Percentiles rank a stretch among this genome's conserved stretches.
Evolutionary conservation across 64 coral and sea anemone species (phyloP).

Genomic region (Pachyseris speciosa): DNA sequence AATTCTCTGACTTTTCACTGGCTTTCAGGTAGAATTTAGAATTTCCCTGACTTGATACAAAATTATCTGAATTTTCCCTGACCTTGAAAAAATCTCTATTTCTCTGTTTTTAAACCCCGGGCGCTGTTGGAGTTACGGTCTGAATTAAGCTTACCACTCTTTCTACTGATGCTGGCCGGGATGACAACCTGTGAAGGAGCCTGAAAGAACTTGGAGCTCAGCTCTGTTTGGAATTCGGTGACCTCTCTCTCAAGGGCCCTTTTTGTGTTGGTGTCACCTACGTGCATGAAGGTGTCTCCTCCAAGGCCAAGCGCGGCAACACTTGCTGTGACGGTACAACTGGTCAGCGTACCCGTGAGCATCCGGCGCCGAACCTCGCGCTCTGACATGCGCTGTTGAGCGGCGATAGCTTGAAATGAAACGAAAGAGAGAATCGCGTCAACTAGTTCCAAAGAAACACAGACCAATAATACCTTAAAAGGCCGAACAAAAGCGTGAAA

Average conservation of each 20-base stretch:
- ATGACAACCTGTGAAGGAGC: conserved; percentile 58
- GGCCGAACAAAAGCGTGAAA: background rate
- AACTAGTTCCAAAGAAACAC: too few species aligned
- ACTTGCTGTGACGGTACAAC: conserved; percentile 81
- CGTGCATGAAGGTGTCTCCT: conserved; percentile 69
- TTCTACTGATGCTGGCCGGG: conserved; percentile 42
- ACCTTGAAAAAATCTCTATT: too few species aligned
- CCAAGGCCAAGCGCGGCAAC: conserved; percentile 80
- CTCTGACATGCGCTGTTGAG: conserved; percentile 96
- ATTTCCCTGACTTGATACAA: too few species aligned
- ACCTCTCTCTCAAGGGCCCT: conserved; percentile 37
- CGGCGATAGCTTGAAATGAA: conserved; percentile 73
- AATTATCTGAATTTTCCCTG: too few species aligned
- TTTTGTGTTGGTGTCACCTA: conserved; percentile 41
- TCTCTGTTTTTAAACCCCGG: too few species aligned
- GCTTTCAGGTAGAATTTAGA: too few species aligned
- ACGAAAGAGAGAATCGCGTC: background rate
- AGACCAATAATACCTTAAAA: too few species aligned
- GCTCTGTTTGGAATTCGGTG: conserved; percentile 75
- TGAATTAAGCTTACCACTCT: conserved; percentile 46
- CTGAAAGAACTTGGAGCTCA: conserved; percentile 85
- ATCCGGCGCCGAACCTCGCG: conserved; percentile 86
- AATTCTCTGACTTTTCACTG: too few species aligned
- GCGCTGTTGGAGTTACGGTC: too few species aligned
- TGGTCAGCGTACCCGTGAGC: conserved; percentile 85